Evolutionary conservation across 2,113 vertebrate genomes (phyloP).

Genomic region (Tragelaphus scriptus): DNA sequence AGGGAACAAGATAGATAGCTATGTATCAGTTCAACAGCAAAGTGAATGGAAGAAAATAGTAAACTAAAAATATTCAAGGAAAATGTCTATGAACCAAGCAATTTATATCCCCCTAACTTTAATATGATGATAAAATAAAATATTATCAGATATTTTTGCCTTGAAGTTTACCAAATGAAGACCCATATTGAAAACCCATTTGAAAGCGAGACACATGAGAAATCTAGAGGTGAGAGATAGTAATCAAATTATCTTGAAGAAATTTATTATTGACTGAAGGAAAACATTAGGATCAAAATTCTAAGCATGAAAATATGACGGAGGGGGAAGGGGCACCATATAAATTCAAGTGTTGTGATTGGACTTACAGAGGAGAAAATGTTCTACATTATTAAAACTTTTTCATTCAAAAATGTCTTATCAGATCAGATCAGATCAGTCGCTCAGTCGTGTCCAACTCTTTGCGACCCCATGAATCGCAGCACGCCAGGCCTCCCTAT

Average conservation of each 20-base stretch:
- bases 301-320: neutral
- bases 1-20: neutral
- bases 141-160: neutral
- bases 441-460: no score
- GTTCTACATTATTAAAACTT: neutral
- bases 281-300: neutral
- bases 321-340: neutral
- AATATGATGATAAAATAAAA: neutral
- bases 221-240: neutral
- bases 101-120: neutral
- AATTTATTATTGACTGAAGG: neutral
- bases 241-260: neutral
- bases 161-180: neutral
- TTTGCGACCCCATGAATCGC: no score
- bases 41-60: neutral
- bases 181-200: neutral
- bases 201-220: neutral
- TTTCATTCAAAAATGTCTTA: neutral
- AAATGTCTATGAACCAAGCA: neutral
- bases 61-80: neutral
- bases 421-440: no score
- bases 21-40: neutral
- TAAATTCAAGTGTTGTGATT: neutral
- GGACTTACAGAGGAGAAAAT: neutral
- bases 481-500: no score